These are phyloP conservation scores for Percopsis omiscomaycus DNA, from an alignment of 2,797 vertebrate species.

Conservation along the genomic window DNA sequence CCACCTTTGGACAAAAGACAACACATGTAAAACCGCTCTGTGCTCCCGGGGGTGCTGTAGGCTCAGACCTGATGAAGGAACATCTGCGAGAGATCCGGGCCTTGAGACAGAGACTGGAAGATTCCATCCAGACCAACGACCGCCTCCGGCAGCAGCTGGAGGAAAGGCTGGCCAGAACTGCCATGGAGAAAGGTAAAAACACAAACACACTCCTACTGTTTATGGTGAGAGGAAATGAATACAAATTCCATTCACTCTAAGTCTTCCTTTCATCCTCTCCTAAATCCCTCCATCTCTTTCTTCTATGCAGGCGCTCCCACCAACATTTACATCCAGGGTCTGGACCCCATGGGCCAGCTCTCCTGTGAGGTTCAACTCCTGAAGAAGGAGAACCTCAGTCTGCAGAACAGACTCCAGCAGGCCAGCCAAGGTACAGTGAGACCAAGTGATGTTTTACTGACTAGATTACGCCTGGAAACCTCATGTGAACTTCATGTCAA, in stretches of 20 bases:
- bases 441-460: background rate
- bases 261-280: background rate
- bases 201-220: background rate
- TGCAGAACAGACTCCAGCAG: conserved; percentile 77
- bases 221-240: too few species aligned
- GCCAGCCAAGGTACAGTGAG: conserved; percentile 72
- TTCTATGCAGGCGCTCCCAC: conserved; percentile 72
- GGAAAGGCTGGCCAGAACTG: conserved; percentile 67
- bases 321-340: conserved; percentile 79
- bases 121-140: conserved; percentile 91
- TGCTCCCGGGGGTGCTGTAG: conserved; percentile 53
- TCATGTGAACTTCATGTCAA: too few species aligned
- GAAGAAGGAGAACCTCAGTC: conserved; percentile 80
- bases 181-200: conserved; percentile 70
- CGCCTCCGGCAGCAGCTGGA: conserved; percentile 87
- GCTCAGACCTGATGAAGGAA: conserved; percentile 85
- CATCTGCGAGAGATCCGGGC: conserved; percentile 86
- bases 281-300: background rate
- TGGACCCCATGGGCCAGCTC: conserved; percentile 79
- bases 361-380: conserved; percentile 79
- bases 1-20: too few species aligned
- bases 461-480: background rate
- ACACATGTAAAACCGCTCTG: background rate
- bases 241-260: too few species aligned
- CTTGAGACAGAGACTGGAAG: conserved; percentile 86